phyloP scores from a whole-genome alignment of 2,888 invertebrate species.

The Brachyptera putata region DNA sequence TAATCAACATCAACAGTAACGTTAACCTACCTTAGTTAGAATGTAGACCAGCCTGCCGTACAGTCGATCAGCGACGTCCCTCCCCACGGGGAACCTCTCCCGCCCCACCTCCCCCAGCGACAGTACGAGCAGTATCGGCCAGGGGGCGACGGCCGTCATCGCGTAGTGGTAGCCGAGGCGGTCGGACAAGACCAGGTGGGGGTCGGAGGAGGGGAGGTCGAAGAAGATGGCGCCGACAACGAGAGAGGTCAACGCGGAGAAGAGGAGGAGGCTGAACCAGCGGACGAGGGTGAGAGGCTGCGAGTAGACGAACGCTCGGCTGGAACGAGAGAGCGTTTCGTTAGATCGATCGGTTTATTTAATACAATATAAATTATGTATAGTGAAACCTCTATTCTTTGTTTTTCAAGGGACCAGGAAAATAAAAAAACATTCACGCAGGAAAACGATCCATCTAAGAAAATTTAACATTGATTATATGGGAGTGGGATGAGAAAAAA shows the following conservation, averaged over 20 bases:
- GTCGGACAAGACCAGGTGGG: constrained; percentile 48
- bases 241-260: constrained; percentile 77
- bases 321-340: too few species aligned
- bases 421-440: too few species aligned
- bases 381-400: too few species aligned
- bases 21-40: too few species aligned
- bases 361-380: too few species aligned
- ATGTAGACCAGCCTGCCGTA: constrained; percentile 77
- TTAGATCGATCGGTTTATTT: too few species aligned
- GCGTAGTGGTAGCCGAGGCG: constrained; percentile 83
- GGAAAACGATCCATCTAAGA: too few species aligned
- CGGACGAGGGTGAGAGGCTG: constrained; percentile 80
- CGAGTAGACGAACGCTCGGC: constrained; percentile 61
- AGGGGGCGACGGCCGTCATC: constrained; percentile 69
- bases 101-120: constrained; percentile 50
- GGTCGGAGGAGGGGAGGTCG: constrained; percentile 76
- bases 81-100: constrained; percentile 56
- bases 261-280: constrained; percentile 71
- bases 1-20: too few species aligned
- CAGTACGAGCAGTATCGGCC: constrained; percentile 70
- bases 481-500: too few species aligned
- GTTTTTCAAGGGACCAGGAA: too few species aligned
- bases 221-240: constrained; percentile 84
- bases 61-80: constrained; percentile 74
- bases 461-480: too few species aligned